Conservation (phyloP, 2,888 invertebrate species). For the Bugulina stolonifera region DNA sequence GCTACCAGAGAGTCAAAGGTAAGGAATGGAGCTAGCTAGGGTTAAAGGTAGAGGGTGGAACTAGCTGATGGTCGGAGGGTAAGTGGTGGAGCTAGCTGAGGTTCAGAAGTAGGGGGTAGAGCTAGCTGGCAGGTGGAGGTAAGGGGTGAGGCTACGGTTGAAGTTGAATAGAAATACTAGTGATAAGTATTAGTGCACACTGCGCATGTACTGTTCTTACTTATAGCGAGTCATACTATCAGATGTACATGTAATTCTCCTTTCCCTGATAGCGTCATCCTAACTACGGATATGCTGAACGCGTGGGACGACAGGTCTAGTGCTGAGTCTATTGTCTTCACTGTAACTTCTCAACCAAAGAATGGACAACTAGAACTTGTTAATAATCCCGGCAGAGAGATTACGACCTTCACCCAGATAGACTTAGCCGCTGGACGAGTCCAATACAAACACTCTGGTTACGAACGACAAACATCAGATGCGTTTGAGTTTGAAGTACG, state of each 20-base stretch:
- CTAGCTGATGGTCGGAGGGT: no score
- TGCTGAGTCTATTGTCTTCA: conserved; percentile 44
- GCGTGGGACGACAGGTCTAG: conserved; percentile 47
- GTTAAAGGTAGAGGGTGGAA: no score
- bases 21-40: neutral
- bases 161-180: no score
- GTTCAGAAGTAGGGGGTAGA: no score
- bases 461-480: conserved; percentile 50
- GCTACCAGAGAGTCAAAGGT: conserved; percentile 41
- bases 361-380: conserved; percentile 47
- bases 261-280: conserved; percentile 33
- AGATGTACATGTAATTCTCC: no score
- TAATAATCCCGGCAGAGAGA: conserved; percentile 40
- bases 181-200: no score
- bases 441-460: conserved; percentile 47
- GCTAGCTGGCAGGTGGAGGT: no score
- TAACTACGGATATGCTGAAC: conserved; percentile 48
- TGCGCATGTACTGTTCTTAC: no score
- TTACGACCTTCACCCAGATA: conserved; percentile 47
- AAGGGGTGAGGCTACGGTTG: no score
- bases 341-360: conserved; percentile 46
- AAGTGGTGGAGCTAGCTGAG: no score
- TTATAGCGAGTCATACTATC: no score
- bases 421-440: conserved; percentile 51
- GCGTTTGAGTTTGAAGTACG: conserved; percentile 52